Evolutionary conservation across 2,888 invertebrate species (phyloP).

Genomic region (Philaethria dido): DNA sequence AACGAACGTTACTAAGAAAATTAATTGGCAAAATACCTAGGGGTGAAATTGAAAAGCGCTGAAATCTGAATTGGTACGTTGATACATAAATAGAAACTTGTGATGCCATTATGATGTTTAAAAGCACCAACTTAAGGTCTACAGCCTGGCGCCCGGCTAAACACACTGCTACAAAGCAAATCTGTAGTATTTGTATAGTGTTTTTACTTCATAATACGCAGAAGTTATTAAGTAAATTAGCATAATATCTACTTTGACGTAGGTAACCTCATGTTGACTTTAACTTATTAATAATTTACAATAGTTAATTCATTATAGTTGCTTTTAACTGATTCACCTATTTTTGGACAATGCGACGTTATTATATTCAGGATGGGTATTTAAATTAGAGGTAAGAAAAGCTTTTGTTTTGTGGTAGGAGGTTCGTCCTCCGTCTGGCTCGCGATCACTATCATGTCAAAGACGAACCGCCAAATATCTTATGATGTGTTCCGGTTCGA

Average conservation of each 20-base stretch:
- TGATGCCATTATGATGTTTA: conserved; percentile 30
- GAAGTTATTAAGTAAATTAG: conserved; percentile 18
- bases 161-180: conserved; percentile 1
- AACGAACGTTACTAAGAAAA: conserved; percentile 44
- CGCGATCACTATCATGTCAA: too few species aligned
- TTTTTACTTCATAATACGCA: conserved; percentile 20
- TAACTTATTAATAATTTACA: background rate
- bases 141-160: background rate
- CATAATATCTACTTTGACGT: background rate
- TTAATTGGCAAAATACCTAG: conserved; percentile 53
- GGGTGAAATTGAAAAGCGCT: conserved; percentile 40
- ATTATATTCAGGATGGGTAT: too few species aligned
- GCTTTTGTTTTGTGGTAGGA: too few species aligned
- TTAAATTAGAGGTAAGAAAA: too few species aligned
- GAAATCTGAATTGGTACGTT: conserved; percentile 34
- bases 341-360: too few species aligned
- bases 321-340: too few species aligned
- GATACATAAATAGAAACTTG: conserved; percentile 20
- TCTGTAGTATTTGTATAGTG: conserved; percentile 23
- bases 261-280: background rate
- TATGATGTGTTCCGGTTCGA: too few species aligned
- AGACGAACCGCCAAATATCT: too few species aligned
- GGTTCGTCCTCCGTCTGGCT: too few species aligned
- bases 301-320: too few species aligned
- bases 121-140: conserved; percentile 20